These are phyloP conservation scores for Dreissena polymorpha DNA, from an alignment of 1,140 invertebrate genomes.

Conservation along the genomic window DNA sequence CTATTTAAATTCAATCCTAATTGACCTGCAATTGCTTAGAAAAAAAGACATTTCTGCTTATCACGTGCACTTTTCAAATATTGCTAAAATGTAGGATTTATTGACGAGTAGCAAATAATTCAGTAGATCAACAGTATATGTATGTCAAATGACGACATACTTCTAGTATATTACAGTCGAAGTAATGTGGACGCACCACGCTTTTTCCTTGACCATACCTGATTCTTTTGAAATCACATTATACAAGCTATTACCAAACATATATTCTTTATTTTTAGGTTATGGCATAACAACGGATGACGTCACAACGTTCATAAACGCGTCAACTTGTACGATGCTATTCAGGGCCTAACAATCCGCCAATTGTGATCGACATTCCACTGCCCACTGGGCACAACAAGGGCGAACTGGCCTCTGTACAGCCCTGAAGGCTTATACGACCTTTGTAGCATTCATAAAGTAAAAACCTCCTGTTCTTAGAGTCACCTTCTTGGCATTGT, in stretches of 20 bases:
- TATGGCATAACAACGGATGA: too few relatives aligned
- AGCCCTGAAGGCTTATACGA: constrained; percentile 13
- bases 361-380: constrained; percentile 90
- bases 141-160: neutral
- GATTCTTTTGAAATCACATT: neutral
- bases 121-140: neutral
- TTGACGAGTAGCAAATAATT: neutral
- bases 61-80: too few relatives aligned
- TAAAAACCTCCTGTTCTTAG: too few relatives aligned
- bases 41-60: too few relatives aligned
- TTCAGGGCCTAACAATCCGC: constrained; percentile 88
- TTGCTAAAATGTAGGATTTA: too few relatives aligned
- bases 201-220: neutral
- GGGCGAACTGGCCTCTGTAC: constrained; percentile 33
- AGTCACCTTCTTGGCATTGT: too few relatives aligned
- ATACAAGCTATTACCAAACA: constrained; percentile 62
- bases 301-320: too few relatives aligned
- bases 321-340: constrained; percentile 90
- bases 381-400: constrained; percentile 82
- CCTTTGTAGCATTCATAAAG: neutral
- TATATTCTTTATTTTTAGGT: constrained; percentile 86
- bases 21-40: too few relatives aligned
- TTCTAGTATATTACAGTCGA: too few relatives aligned
- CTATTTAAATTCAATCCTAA: too few relatives aligned
- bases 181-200: too few relatives aligned